phyloP scores from a whole-genome alignment of 2,797 vertebrate genomes.

The Fistularia tabacaria region DNA sequence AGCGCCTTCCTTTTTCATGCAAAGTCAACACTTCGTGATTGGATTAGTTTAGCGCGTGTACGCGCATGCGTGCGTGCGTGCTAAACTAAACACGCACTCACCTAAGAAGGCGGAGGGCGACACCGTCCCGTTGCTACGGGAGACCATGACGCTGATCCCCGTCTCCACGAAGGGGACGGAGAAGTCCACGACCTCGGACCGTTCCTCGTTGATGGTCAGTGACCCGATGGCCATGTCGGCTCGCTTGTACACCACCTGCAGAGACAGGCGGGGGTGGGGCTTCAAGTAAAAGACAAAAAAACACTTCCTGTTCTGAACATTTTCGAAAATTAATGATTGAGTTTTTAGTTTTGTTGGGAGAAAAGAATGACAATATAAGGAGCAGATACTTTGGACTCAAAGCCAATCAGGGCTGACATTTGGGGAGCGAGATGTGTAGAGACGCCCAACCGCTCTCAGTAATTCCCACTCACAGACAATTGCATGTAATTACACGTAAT shows the following conservation, averaged over 20 bases:
- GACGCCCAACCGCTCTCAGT: no score
- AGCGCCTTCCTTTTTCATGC: constrained; percentile 40
- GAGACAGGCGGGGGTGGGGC: no score
- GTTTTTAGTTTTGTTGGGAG: no score
- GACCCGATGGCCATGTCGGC: constrained; percentile 94
- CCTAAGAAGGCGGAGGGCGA: constrained; percentile 92
- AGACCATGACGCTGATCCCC: constrained; percentile 93
- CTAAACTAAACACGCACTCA: no score
- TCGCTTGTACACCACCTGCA: constrained; percentile 87
- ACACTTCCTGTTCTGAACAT: no score
- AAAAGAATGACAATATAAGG: constrained; percentile 16
- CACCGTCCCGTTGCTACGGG: constrained; percentile 90
- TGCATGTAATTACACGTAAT: no score
- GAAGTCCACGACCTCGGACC: constrained; percentile 91
- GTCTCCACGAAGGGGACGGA: constrained; percentile 93
- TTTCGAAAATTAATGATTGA: constrained; percentile 10
- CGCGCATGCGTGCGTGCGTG: constrained; percentile 12
- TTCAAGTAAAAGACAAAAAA: no score
- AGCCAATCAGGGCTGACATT: no score
- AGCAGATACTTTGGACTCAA: no score
- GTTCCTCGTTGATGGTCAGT: constrained; percentile 90
- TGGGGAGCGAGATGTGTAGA: no score
- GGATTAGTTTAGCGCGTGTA: constrained; percentile 25
- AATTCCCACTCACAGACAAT: no score
- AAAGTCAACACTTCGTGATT: constrained; percentile 54